Evolutionary conservation across 1,140 invertebrate species (phyloP).

Genomic region (Linepithema humile): DNA sequence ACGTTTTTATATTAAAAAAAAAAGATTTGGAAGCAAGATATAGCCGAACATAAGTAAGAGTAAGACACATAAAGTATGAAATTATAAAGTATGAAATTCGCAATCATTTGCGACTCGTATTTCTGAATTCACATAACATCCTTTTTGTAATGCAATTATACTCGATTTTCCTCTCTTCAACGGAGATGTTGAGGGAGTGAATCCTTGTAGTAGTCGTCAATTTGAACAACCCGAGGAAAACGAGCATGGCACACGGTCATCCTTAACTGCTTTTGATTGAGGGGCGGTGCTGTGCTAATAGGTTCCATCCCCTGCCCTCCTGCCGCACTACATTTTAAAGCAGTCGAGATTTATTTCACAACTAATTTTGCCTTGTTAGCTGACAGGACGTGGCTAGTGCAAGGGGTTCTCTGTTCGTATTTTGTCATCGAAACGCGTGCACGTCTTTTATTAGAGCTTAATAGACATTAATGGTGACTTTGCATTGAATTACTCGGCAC

Average conservation of each 20-base stretch:
- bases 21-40: too few relatives aligned
- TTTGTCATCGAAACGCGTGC: constrained; percentile 17
- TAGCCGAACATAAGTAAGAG: too few relatives aligned
- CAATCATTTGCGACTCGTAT: background rate
- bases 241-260: constrained; percentile 38
- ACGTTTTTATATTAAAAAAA: background rate
- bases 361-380: constrained; percentile 71
- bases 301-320: constrained; percentile 63
- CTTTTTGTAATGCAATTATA: background rate
- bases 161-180: background rate
- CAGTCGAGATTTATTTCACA: constrained; percentile 68
- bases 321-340: constrained; percentile 52
- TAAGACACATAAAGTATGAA: too few relatives aligned
- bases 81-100: background rate
- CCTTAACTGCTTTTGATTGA: constrained; percentile 65
- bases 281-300: constrained; percentile 70
- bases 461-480: constrained; percentile 22
- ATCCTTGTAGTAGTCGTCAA: background rate
- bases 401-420: constrained; percentile 48
- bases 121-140: background rate
- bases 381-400: constrained; percentile 29
- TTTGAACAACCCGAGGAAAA: constrained; percentile 20
- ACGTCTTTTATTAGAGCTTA: constrained; percentile 26
- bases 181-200: background rate
- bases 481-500: background rate